Conservation (phyloP, 2,888 invertebrate species). For the Drosophila leonis region DNA sequence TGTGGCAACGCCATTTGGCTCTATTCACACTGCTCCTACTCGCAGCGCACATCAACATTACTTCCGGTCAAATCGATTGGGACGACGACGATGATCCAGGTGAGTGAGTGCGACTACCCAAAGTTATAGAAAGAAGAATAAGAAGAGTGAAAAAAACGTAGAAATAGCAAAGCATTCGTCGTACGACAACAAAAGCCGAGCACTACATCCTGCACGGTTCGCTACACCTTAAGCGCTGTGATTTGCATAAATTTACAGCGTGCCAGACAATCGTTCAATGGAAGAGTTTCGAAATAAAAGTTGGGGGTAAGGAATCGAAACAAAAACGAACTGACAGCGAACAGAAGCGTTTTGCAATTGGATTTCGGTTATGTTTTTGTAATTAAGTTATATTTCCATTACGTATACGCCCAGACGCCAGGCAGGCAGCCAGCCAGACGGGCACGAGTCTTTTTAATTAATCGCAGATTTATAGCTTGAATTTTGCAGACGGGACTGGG, state of each 20-base stretch:
- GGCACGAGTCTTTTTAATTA: constrained; percentile 67
- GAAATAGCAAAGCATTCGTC: constrained; percentile 40
- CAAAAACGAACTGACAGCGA: constrained; percentile 34
- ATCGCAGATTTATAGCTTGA: constrained; percentile 78
- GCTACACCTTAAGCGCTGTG: constrained; percentile 55
- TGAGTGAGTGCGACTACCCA: constrained; percentile 71
- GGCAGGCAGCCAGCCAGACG: background rate
- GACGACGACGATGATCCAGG: constrained; percentile 86
- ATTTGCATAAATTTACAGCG: constrained; percentile 73
- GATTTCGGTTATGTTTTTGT: constrained; percentile 75
- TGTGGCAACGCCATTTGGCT: constrained; percentile 72
- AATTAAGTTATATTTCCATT: constrained; percentile 78
- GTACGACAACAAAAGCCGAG: constrained; percentile 55
- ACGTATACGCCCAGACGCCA: constrained; percentile 60
- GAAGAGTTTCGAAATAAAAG: constrained; percentile 7
- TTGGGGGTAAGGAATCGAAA: background rate
- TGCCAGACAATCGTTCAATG: constrained; percentile 57
- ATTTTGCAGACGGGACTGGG: constrained; percentile 29
- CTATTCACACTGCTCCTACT: constrained; percentile 80
- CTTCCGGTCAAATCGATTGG: constrained; percentile 86
- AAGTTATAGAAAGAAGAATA: background rate
- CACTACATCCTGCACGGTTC: constrained; percentile 43
- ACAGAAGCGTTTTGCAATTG: constrained; percentile 63
- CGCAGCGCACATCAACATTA: constrained; percentile 79
- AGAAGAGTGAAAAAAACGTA: background rate